These are phyloP conservation scores for Trididemnum miniatum DNA, from an alignment of 23 tunicate species.

Conservation along the genomic window DNA sequence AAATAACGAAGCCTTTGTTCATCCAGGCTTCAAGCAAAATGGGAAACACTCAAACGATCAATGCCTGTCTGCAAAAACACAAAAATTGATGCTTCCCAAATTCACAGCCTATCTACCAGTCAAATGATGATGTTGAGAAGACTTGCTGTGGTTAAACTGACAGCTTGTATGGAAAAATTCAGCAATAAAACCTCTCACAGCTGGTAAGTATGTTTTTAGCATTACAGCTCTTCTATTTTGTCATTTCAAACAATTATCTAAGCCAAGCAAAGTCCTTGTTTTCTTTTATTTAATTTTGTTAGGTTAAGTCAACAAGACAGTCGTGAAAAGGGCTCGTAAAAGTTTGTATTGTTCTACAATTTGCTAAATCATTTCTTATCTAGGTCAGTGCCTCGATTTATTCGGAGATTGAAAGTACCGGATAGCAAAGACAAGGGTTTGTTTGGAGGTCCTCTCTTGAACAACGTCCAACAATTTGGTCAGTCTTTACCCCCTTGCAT, in stretches of 20 bases:
- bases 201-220: slow-evolving; percentile 68
- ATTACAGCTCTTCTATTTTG: too few species aligned
- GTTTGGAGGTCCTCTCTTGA: slow-evolving; percentile 79
- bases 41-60: slow-evolving; percentile 6
- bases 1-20: not conserved
- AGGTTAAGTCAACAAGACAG: too few species aligned
- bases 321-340: too few species aligned
- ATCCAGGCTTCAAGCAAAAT: not conserved
- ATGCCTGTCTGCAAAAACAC: not conserved
- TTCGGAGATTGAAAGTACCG: slow-evolving; percentile 54
- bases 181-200: slow-evolving; percentile 52
- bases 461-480: slow-evolving; percentile 65
- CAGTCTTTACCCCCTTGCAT: slow-evolving; percentile 82
- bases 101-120: slow-evolving; percentile 68
- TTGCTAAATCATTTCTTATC: not conserved
- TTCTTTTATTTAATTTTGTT: too few species aligned
- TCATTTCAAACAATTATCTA: too few species aligned
- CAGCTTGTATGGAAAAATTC: slow-evolving; percentile 86
- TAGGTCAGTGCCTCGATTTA: slow-evolving; percentile 91
- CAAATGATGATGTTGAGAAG: slow-evolving; percentile 84
- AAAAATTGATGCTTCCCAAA: not conserved
- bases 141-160: slow-evolving; percentile 71
- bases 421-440: slow-evolving; percentile 74
- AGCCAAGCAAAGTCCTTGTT: too few species aligned
- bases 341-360: not conserved